Conservation (phyloP, 2,797 vertebrate genomes). For the Leptoclinus maculatus region DNA sequence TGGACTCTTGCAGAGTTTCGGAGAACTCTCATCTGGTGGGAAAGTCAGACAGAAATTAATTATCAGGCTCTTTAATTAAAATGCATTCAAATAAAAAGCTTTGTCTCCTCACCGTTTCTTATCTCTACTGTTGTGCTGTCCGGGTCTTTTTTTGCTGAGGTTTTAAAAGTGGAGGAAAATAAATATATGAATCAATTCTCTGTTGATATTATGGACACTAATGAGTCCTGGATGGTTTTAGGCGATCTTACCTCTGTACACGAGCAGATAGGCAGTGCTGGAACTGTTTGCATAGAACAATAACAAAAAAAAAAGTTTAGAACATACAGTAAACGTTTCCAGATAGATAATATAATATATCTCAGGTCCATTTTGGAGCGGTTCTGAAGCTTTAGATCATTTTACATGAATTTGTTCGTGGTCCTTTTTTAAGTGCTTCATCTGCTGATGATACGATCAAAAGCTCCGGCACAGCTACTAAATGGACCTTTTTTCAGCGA, state of each 20-base stretch:
- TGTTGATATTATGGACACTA: background rate
- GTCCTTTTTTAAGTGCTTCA: background rate
- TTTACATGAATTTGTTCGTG: too few relatives aligned
- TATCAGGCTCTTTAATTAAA: background rate
- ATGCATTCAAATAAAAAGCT: background rate
- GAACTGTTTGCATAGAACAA: constrained; percentile 42
- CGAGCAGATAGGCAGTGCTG: constrained; percentile 56
- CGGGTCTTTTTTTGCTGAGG: background rate
- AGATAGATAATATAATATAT: background rate
- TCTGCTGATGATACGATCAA: background rate
- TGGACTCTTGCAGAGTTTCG: too few relatives aligned
- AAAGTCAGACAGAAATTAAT: background rate
- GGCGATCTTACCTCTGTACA: constrained; percentile 63
- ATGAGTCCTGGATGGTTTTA: background rate
- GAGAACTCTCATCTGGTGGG: background rate
- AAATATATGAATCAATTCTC: background rate
- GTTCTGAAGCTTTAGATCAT: background rate
- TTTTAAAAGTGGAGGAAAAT: background rate
- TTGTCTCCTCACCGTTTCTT: background rate
- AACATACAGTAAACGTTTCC: background rate
- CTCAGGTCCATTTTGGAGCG: background rate
- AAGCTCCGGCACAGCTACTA: background rate
- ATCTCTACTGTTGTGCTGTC: too few relatives aligned
- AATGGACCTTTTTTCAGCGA: background rate
- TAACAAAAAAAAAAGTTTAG: background rate